Percentiles rank a stretch among this genome's conserved stretches.
These are phyloP conservation scores for Muscicapa adusta DNA, from an alignment of 2,113 vertebrate genomes.

Conservation along the genomic window DNA sequence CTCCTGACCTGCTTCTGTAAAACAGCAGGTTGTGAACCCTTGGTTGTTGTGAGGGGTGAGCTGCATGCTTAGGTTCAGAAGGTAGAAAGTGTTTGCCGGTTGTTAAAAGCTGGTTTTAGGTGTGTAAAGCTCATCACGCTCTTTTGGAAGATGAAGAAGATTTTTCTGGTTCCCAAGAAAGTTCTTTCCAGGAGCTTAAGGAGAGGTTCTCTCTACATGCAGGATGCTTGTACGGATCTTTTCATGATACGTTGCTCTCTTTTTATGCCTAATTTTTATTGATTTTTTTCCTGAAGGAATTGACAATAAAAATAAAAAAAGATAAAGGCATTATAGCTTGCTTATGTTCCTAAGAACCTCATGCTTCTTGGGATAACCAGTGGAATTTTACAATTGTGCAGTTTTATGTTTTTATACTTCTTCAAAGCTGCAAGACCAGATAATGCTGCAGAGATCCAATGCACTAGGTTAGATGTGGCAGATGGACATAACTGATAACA, in stretches of 20 bases:
- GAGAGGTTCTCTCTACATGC: not conserved
- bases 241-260: not conserved
- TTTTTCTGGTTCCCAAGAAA: not conserved
- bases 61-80: not conserved
- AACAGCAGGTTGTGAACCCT: not conserved
- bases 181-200: not conserved
- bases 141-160: not conserved
- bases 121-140: not conserved
- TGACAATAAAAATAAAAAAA: not conserved
- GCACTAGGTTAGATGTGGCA: not conserved
- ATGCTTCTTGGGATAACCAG: not conserved
- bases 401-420: slow-evolving; percentile 13
- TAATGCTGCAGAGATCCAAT: not conserved
- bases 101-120: not conserved
- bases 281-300: slow-evolving; percentile 17
- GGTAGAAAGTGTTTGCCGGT: not conserved
- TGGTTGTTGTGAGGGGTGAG: not conserved
- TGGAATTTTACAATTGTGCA: slow-evolving; percentile 9
- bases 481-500: not conserved
- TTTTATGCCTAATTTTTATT: slow-evolving; percentile 49
- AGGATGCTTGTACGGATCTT: not conserved
- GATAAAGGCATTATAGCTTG: slow-evolving; percentile 1
- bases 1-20: not conserved
- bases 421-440: not conserved
- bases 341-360: not conserved